These are phyloP conservation scores for Chaetura pelagica DNA, from an alignment of 2,113 vertebrate genomes.

Conservation along the genomic window DNA sequence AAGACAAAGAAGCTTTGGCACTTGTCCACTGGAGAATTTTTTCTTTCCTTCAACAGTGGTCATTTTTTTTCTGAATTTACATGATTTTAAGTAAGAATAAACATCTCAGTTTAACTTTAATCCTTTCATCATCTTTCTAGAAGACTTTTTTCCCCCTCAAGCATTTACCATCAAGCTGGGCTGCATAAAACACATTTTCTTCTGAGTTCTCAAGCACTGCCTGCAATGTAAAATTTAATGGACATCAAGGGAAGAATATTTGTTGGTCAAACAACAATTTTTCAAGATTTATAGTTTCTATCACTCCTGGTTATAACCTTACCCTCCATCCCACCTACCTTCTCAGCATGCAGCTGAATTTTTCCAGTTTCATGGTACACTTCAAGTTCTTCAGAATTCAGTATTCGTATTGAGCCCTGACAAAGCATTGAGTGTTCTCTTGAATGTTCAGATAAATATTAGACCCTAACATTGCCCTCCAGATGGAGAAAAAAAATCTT, in stretches of 20 bases:
- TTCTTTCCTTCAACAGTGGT: neutral
- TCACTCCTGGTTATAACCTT: constrained; percentile 50
- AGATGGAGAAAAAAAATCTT: constrained; percentile 16
- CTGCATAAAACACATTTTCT: neutral
- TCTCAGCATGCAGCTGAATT: constrained; percentile 68
- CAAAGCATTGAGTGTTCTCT: constrained; percentile 65
- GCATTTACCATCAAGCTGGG: neutral
- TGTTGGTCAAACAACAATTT: constrained; percentile 51
- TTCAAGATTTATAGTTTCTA: constrained; percentile 64
- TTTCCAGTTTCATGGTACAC: constrained; percentile 64
- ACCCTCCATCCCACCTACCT: neutral
- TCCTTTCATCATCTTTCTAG: neutral
- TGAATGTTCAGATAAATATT: constrained; percentile 47
- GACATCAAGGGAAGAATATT: constrained; percentile 59
- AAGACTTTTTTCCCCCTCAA: neutral
- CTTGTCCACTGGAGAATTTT: neutral
- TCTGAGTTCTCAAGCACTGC: constrained; percentile 18
- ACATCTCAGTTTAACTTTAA: neutral
- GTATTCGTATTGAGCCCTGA: constrained; percentile 45
- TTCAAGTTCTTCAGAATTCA: constrained; percentile 64
- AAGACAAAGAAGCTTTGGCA: neutral
- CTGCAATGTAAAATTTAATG: constrained; percentile 54
- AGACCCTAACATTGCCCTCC: neutral
- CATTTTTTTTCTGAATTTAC: neutral
- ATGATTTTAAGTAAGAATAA: neutral